A percentile compares a stretch with the other conserved stretches of the same genome.
Evolutionary conservation across 2,888 invertebrate species (phyloP).

Genomic region (Drosophila neutralis): DNA sequence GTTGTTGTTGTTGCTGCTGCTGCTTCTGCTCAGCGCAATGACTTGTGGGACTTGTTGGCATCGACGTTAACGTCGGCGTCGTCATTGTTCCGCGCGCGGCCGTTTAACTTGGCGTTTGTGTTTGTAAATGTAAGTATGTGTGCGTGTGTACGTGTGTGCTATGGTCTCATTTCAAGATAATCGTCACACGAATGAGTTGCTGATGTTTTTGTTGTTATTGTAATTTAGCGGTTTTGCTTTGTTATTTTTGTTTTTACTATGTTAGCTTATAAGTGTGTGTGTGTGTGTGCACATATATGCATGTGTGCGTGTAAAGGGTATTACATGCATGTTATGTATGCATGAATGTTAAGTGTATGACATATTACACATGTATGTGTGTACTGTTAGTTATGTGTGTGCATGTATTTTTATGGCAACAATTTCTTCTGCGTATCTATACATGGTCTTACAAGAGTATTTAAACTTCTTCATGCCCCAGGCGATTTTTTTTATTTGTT

Average conservation of each 20-base stretch:
- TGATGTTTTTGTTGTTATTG: conserved; percentile 54
- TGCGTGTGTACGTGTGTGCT: conserved; percentile 55
- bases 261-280: conserved; percentile 26
- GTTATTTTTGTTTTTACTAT: conserved; percentile 36
- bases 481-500: conserved; percentile 13
- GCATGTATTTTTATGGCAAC: conserved; percentile 22
- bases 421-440: conserved; percentile 17
- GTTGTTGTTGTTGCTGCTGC: conserved; percentile 21
- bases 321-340: conserved; percentile 24
- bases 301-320: conserved; percentile 8
- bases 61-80: conserved; percentile 50
- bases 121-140: conserved; percentile 22
- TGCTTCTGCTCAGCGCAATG: conserved; percentile 57
- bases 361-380: conserved; percentile 18
- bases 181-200: conserved; percentile 75
- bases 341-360: conserved; percentile 12
- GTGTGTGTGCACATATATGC: conserved; percentile 6
- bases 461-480: conserved; percentile 30
- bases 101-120: conserved; percentile 68
- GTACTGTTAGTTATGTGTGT: conserved; percentile 2
- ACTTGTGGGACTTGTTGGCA: conserved; percentile 65
- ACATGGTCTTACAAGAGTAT: conserved; percentile 31
- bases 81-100: conserved; percentile 77
- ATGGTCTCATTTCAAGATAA: conserved; percentile 78
- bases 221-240: conserved; percentile 74